Evolutionary conservation across 2,888 invertebrate genomes (phyloP).

Genomic region (Eueremaeus valkanovi): DNA sequence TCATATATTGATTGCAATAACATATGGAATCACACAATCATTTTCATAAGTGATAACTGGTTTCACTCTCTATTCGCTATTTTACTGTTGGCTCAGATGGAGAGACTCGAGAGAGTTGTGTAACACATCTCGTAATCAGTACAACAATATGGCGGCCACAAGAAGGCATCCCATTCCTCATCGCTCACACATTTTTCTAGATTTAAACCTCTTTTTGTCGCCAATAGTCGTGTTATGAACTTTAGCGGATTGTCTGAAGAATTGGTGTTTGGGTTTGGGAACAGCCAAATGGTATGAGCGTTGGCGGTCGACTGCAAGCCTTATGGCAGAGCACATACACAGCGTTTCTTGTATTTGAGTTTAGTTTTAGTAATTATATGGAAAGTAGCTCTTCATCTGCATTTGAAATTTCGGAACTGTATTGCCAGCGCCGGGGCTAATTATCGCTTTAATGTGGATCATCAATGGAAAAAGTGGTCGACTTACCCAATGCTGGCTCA

Average conservation of each 20-base stretch:
- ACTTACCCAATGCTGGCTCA: constrained; percentile 23
- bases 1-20: neutral
- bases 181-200: neutral
- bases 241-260: neutral
- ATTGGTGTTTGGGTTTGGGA: neutral
- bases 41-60: constrained; percentile 21
- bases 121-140: neutral
- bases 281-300: neutral
- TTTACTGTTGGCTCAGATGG: neutral
- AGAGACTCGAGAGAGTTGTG: constrained; percentile 11
- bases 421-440: constrained; percentile 1
- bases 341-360: constrained; percentile 12
- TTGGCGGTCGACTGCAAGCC: constrained; percentile 10
- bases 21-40: neutral
- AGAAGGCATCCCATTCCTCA: neutral
- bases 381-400: constrained; percentile 30
- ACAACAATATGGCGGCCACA: constrained; percentile 25
- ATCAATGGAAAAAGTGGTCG: constrained; percentile 2
- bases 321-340: neutral
- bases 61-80: neutral
- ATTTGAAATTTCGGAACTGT: constrained; percentile 4
- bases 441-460: constrained; percentile 23
- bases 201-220: neutral
- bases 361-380: constrained; percentile 19
- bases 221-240: neutral